These are phyloP conservation scores for Coleophora flavipennella DNA, from an alignment of 2,888 invertebrate genomes.

Conservation along the genomic window DNA sequence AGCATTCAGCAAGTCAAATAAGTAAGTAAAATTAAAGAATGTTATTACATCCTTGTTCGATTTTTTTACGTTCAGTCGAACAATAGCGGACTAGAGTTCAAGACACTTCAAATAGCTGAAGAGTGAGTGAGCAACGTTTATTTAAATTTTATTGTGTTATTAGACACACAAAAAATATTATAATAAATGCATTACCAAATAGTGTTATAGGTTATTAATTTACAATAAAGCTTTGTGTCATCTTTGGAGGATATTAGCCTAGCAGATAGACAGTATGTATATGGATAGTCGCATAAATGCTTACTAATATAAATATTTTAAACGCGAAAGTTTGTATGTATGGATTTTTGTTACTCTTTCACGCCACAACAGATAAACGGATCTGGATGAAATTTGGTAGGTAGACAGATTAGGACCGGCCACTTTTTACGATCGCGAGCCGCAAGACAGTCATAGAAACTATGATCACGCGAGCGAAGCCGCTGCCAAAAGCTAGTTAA, in stretches of 20 bases:
- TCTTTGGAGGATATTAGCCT: conserved; percentile 5
- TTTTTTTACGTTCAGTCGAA: conserved; percentile 19
- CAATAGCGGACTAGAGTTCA: conserved; percentile 26
- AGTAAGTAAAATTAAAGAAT: conserved; percentile 18
- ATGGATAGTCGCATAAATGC: too few species aligned
- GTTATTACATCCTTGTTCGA: conserved; percentile 29
- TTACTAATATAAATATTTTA: too few species aligned
- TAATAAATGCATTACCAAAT: conserved; percentile 8
- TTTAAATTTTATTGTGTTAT: conserved; percentile 25
- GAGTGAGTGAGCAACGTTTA: conserved; percentile 20
- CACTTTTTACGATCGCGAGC: too few species aligned
- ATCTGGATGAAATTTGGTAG: too few species aligned
- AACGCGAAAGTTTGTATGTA: too few species aligned
- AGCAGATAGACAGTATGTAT: too few species aligned
- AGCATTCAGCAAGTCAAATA: conserved; percentile 17
- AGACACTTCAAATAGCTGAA: conserved; percentile 20
- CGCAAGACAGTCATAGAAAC: too few species aligned
- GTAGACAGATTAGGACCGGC: too few species aligned
- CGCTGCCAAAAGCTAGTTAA: too few species aligned
- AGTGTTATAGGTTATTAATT: background rate
- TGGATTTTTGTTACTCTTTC: too few species aligned
- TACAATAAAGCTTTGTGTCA: conserved; percentile 6
- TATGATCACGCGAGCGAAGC: too few species aligned
- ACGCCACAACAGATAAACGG: too few species aligned
- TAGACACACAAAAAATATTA: conserved; percentile 20